These are phyloP conservation scores for Oenanthe oenanthe DNA, from an alignment of 2,113 vertebrate species.

Conservation along the genomic window DNA sequence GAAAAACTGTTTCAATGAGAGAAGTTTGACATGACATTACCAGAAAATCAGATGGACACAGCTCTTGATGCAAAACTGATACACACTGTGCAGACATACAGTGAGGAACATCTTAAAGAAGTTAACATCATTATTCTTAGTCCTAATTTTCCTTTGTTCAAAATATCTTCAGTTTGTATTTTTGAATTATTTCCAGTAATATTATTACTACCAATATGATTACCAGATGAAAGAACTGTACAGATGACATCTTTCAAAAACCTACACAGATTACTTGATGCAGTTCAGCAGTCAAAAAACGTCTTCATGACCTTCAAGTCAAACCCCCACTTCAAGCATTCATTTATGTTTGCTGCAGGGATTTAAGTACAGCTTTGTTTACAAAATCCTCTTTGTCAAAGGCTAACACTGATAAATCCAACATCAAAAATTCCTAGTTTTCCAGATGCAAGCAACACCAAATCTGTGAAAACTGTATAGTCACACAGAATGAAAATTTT, in stretches of 20 bases:
- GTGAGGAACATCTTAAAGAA: too few species aligned
- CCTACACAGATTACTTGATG: not conserved
- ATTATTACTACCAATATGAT: not conserved
- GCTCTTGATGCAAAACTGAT: not conserved
- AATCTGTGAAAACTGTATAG: not conserved
- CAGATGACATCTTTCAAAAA: not conserved
- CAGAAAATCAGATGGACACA: not conserved
- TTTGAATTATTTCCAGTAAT: not conserved
- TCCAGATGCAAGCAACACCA: not conserved
- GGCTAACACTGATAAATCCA: not conserved
- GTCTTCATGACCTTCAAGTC: not conserved
- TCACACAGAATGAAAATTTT: not conserved
- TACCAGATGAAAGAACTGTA: not conserved
- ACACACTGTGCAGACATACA: not conserved
- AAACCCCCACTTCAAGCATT: not conserved
- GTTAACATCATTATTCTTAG: not conserved
- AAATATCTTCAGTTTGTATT: not conserved
- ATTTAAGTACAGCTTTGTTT: constrained; percentile 4
- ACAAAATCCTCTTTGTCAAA: constrained; percentile 12
- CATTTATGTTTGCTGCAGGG: not conserved
- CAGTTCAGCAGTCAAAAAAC: not conserved
- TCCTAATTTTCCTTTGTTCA: not conserved
- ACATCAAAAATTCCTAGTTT: not conserved
- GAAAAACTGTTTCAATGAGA: not conserved
- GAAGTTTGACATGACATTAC: not conserved